Evolutionary conservation across 2,797 vertebrate species (phyloP), one percentile per base, ranked within the genome.

Genomic region (Lepus oiostolus): DNA sequence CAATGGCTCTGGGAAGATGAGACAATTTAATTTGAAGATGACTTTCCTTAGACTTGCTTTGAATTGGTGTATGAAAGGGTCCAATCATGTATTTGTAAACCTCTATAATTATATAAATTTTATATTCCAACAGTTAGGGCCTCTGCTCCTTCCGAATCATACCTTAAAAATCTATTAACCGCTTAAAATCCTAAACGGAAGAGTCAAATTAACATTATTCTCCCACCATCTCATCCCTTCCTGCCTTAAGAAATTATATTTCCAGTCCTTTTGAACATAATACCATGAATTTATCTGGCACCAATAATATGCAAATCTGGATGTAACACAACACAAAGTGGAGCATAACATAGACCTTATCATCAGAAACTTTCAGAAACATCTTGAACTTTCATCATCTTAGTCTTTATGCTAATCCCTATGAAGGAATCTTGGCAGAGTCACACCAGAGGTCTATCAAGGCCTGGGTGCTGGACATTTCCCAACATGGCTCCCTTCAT

Each of bases 161-260:
- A 71, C 30, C 86, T 88, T 85, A 85, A 88, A 54, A 82, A 92
- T 72, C 21, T 88, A 5, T 32, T 7, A 63, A 38, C 2, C n/a
- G 35, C 47, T 84, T 86, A 82, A 94, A 93, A 38, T 32, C 30
- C 26, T 86, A 91, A 90, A 35, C 52, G 85, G 30, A 91, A 96
- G 30, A 89, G 75, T 75, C 54, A 82, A 79, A 2, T 91, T 52
- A 47, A 24, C 16, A 32, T 76, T 71, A 60, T 90, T 2, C 32
- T 1, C 68, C 22, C 16, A 74, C 3, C 14, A 77, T 63, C 2
- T 0, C 19, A 72, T 68, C 24, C 65, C 54, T 4, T 91, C 13
- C 60, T 4, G 70, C 16, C 67, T 84, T 63, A 90, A 85, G 26
- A 79, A 89, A 82, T 19, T 38, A 84, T n/a, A 1, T 74, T 6